Evolutionary conservation across 2,113 vertebrate species (phyloP).

Genomic region (Microtus ochrogaster): DNA sequence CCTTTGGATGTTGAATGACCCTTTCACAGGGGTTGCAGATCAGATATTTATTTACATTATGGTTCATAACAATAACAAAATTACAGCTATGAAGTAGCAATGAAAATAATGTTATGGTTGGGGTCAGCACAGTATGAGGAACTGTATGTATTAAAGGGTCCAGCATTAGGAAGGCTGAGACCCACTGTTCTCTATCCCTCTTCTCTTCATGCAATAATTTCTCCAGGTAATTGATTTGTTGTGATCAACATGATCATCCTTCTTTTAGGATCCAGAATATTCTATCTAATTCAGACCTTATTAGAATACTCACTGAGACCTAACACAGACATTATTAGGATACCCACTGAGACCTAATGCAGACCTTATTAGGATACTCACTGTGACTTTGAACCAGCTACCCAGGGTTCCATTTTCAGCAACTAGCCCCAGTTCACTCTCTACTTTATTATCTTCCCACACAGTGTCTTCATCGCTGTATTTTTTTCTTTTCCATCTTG

Average conservation of each 20-base stretch:
- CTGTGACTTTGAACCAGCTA: constrained; percentile 87
- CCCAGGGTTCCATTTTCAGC: not conserved
- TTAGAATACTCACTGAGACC: no score
- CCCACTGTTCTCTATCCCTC: not conserved
- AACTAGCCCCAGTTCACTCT: not conserved
- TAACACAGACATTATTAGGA: no score
- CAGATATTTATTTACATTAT: not conserved
- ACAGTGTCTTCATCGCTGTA: constrained; percentile 74
- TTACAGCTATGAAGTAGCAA: not conserved
- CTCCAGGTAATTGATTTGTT: not conserved
- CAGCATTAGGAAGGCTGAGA: not conserved
- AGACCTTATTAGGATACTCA: constrained; percentile 63
- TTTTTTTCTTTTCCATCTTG: constrained; percentile 71
- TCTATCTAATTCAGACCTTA: not conserved
- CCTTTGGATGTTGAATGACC: not conserved
- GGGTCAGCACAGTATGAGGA: not conserved
- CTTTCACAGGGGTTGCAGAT: not conserved
- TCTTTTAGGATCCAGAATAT: not conserved
- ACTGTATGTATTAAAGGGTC: not conserved
- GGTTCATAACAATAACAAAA: not conserved
- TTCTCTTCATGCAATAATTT: not conserved
- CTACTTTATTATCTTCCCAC: not conserved
- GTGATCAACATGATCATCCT: not conserved
- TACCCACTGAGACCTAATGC: no score
- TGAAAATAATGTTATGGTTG: not conserved